Evolutionary conservation across 2,113 vertebrate genomes (phyloP).

Genomic region (Mus pahari): DNA sequence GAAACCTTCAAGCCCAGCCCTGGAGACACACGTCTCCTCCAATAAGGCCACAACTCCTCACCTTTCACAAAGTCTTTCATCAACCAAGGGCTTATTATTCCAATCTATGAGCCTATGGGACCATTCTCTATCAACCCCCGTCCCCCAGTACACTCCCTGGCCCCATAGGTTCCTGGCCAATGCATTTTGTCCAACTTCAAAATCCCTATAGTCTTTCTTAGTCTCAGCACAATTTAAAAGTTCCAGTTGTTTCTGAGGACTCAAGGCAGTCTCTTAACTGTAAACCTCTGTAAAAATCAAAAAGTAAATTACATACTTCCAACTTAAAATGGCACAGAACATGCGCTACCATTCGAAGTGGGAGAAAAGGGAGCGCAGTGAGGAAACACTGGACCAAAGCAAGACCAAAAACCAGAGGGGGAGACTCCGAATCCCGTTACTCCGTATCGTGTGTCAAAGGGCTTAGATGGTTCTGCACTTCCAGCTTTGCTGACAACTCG

Average conservation of each 20-base stretch:
- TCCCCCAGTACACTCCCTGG: not conserved
- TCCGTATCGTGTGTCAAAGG: not conserved
- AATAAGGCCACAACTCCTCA: not conserved
- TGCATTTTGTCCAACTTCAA: not conserved
- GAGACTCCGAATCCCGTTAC: not conserved
- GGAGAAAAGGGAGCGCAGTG: not conserved
- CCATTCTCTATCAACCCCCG: too few relatives aligned
- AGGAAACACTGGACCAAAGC: not conserved
- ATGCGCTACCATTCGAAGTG: not conserved
- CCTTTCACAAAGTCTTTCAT: not conserved
- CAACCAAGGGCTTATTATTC: not conserved
- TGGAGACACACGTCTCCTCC: not conserved
- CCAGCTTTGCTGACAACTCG: not conserved
- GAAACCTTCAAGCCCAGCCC: not conserved
- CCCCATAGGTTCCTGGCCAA: not conserved
- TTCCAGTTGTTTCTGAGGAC: not conserved
- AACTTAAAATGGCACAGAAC: not conserved
- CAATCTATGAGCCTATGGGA: not conserved
- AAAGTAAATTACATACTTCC: not conserved
- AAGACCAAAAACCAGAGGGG: not conserved
- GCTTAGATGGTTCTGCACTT: not conserved
- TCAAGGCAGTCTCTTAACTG: not conserved
- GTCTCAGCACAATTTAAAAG: conserved; percentile 2
- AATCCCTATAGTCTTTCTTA: not conserved
- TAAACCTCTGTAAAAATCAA: not conserved